phyloP scores from a whole-genome alignment of 2,888 invertebrate genomes.

The Zeuzera pyrina region DNA sequence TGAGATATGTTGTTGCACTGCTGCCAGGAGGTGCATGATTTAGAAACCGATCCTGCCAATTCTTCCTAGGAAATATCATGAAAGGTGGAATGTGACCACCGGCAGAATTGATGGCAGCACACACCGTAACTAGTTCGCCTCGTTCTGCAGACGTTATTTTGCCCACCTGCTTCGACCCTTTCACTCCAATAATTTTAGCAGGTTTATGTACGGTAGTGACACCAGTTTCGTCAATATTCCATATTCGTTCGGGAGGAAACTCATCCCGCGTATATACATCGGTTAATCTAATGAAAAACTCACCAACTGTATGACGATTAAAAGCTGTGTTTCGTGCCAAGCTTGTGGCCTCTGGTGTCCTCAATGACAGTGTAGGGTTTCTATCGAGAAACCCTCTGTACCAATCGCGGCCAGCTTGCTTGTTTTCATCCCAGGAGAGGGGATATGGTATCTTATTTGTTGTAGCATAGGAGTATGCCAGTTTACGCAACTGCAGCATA shows the following conservation, averaged over 20 bases:
- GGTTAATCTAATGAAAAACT: constrained; percentile 1
- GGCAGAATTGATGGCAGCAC: constrained; percentile 30
- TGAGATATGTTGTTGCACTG: constrained; percentile 23
- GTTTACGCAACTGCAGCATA: constrained; percentile 9
- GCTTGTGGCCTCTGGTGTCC: constrained; percentile 7
- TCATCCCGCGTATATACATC: constrained; percentile 2
- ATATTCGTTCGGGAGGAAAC: constrained; percentile 3
- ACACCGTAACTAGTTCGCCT: no score
- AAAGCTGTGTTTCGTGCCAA: constrained; percentile 5
- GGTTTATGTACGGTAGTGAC: no score
- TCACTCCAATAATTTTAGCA: no score
- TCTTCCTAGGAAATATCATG: constrained; percentile 32
- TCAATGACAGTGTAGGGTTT: constrained; percentile 8
- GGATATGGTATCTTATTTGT: constrained; percentile 11
- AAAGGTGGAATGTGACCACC: constrained; percentile 36
- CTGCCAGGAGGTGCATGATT: constrained; percentile 29
- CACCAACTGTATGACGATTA: constrained; percentile 1
- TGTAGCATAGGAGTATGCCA: constrained; percentile 10
- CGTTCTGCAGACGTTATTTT: no score
- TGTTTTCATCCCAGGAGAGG: constrained; percentile 9
- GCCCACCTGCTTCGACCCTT: no score
- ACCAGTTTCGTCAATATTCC: no score
- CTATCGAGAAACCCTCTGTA: constrained; percentile 8
- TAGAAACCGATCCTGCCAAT: constrained; percentile 29
- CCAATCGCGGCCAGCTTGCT: constrained; percentile 9